These are phyloP conservation scores for Lasioglossum baleicum DNA, from an alignment of 1,140 invertebrate genomes.

Conservation along the genomic window DNA sequence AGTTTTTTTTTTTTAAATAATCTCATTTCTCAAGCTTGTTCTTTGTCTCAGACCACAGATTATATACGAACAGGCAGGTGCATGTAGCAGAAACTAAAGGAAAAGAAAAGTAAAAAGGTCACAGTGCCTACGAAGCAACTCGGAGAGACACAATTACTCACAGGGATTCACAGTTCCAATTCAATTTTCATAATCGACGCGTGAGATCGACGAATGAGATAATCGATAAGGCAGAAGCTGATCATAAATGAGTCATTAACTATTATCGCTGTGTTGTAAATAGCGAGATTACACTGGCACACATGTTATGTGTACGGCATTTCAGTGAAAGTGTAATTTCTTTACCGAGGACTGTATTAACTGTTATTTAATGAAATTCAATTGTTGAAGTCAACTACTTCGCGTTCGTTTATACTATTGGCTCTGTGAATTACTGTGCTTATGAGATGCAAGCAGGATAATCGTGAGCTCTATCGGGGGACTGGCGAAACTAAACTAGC, in stretches of 20 bases:
- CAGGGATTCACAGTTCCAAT: not conserved
- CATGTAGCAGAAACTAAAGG: conserved; percentile 13
- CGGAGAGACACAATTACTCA: not conserved
- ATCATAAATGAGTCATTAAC: no score
- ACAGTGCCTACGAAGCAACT: not conserved
- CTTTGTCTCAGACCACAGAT: conserved; percentile 54
- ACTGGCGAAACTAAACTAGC: not conserved
- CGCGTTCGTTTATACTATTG: not conserved
- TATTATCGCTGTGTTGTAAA: no score
- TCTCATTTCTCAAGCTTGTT: conserved; percentile 63
- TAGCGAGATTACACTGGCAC: no score
- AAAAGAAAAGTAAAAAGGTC: not conserved
- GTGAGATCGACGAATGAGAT: no score
- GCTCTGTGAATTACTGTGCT: not conserved
- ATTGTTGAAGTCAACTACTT: no score
- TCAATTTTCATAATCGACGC: no score
- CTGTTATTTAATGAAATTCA: no score
- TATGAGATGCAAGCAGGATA: not conserved
- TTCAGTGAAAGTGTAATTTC: no score
- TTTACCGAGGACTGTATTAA: no score
- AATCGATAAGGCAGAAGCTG: no score
- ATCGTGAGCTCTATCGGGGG: not conserved
- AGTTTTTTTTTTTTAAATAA: not conserved
- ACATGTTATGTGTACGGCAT: no score
- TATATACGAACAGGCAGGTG: conserved; percentile 51